Evolutionary conservation across 2,113 vertebrate species (phyloP).

Genomic region (Fukomys damarensis): DNA sequence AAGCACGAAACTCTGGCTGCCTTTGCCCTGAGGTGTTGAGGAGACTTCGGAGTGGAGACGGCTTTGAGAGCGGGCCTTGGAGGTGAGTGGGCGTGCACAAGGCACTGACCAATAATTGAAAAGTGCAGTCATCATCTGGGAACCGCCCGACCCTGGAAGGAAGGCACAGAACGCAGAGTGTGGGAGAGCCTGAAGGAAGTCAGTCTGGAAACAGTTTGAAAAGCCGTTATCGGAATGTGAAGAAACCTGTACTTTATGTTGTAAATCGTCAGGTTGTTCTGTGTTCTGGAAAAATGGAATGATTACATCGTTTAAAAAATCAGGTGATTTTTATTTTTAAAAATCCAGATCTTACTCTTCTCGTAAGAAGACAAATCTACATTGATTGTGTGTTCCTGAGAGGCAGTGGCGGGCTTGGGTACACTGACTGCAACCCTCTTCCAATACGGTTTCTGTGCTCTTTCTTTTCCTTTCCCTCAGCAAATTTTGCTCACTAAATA

Average conservation of each 20-base stretch:
- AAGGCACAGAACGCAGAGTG: not conserved
- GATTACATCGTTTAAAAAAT: not conserved
- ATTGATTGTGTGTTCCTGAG: not conserved
- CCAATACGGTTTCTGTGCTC: not conserved
- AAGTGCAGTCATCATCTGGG: not conserved
- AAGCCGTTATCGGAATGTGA: not conserved
- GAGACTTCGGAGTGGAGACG: not conserved
- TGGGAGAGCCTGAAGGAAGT: not conserved
- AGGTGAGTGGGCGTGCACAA: not conserved
- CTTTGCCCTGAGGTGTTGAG: constrained; percentile 21
- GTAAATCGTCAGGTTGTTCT: not conserved
- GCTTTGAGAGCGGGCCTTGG: not conserved
- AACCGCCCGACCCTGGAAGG: not conserved
- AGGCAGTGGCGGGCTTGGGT: not conserved
- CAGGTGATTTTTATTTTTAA: not conserved
- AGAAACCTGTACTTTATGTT: not conserved
- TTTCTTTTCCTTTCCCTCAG: not conserved
- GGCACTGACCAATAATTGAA: not conserved
- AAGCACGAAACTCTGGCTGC: constrained; percentile 34
- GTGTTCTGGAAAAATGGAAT: not conserved
- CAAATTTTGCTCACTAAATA: not conserved
- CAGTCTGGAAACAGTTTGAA: not conserved
- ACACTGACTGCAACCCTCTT: not conserved
- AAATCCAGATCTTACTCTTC: not conserved
- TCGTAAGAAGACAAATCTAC: not conserved